phyloP scores from a whole-genome alignment of 2,888 invertebrate species.

The Ethmia dodecea region DNA sequence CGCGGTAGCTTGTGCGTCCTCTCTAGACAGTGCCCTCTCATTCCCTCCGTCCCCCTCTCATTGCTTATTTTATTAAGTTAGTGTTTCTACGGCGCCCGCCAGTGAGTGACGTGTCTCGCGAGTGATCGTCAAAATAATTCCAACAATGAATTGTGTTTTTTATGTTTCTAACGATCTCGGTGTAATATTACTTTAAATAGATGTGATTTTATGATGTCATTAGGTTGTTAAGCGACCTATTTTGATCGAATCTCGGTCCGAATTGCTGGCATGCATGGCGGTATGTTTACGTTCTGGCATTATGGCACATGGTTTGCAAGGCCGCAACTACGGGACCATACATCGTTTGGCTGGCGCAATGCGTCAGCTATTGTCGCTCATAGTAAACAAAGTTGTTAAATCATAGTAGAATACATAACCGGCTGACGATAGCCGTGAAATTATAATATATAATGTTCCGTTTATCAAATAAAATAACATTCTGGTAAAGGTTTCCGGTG shows the following conservation, averaged over 20 bases:
- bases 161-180: constrained; percentile 22
- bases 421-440: too few species aligned
- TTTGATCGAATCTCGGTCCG: constrained; percentile 33
- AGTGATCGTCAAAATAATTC: constrained; percentile 24
- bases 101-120: constrained; percentile 51
- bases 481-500: too few species aligned
- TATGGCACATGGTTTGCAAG: constrained; percentile 33
- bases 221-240: constrained; percentile 6
- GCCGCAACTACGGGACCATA: constrained; percentile 22
- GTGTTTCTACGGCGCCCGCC: constrained; percentile 51
- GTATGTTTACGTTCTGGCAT: constrained; percentile 51
- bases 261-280: constrained; percentile 20
- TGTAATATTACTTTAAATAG: neutral
- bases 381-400: constrained; percentile 42
- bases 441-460: too few species aligned
- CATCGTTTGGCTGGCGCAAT: constrained; percentile 42
- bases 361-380: constrained; percentile 45
- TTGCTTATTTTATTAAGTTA: constrained; percentile 48
- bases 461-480: too few species aligned
- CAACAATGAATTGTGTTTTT: constrained; percentile 43
- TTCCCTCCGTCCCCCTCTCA: constrained; percentile 41
- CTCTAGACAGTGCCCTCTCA: constrained; percentile 49
- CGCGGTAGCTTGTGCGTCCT: constrained; percentile 27
- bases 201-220: neutral
- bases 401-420: constrained; percentile 2